A percentile compares a stretch with the other conserved stretches of the same genome.
Evolutionary conservation across 2,113 vertebrate genomes (phyloP).

Genomic region (Antechinus stuartii): DNA sequence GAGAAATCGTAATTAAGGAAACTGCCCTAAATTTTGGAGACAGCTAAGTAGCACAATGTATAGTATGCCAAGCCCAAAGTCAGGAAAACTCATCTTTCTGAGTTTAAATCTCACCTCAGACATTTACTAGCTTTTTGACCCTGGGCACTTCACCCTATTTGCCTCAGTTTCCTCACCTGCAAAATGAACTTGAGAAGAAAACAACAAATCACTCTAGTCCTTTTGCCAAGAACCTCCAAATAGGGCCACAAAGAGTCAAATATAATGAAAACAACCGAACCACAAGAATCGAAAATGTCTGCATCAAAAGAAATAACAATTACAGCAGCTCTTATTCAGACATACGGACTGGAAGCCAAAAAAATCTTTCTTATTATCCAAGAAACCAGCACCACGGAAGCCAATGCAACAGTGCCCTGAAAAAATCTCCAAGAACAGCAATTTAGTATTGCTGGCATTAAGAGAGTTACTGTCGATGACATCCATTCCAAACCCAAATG

Average conservation of each 20-base stretch:
- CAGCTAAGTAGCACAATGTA: not conserved
- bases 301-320: not conserved
- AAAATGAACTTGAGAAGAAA: not conserved
- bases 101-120: not conserved
- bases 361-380: not conserved
- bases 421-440: constrained; percentile 47
- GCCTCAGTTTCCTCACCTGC: not conserved
- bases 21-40: not conserved
- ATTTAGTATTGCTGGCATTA: constrained; percentile 32
- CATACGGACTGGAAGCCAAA: not conserved
- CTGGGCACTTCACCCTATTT: not conserved
- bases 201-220: not conserved
- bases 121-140: not conserved
- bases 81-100: not conserved
- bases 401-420: not conserved
- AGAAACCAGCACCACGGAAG: not conserved
- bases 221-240: not conserved
- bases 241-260: not conserved
- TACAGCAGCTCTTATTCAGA: not conserved
- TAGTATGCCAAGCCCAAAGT: not conserved
- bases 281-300: not conserved
- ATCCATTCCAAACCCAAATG: constrained; percentile 49
- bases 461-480: constrained; percentile 64
- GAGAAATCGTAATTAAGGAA: not conserved
- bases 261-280: not conserved